phyloP scores from a whole-genome alignment of 2,888 invertebrate species.

The Anagyrus pseudococci region DNA sequence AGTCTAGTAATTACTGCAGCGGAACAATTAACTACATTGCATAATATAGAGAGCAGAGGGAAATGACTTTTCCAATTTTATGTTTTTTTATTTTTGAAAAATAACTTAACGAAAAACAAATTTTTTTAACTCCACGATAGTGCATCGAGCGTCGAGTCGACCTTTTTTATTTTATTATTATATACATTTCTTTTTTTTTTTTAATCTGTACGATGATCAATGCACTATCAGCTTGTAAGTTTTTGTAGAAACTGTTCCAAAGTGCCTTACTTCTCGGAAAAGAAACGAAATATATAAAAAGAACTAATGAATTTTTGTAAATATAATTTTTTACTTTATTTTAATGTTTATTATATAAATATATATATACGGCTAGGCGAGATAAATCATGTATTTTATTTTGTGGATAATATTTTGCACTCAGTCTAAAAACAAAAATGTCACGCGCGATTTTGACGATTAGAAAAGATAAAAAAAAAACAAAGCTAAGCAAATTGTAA shows the following conservation, averaged over 20 bases:
- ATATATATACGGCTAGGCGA: conserved; percentile 29
- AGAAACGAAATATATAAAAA: conserved; percentile 39
- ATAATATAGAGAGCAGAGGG: conserved; percentile 45
- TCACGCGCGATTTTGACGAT: conserved; percentile 32
- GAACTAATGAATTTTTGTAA: conserved; percentile 49
- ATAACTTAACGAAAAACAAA: conserved; percentile 14
- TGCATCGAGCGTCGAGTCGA: conserved; percentile 30
- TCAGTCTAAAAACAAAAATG: conserved; percentile 24
- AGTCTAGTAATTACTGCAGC: conserved; percentile 58
- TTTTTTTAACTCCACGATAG: conserved; percentile 24
- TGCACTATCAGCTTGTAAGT: conserved; percentile 31
- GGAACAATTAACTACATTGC: conserved; percentile 61
- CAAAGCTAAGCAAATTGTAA: conserved; percentile 26
- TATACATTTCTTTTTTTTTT: conserved; percentile 13
- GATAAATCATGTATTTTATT: conserved; percentile 35
- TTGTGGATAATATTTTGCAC: conserved; percentile 34
- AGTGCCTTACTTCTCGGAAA: conserved; percentile 57
- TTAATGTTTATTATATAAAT: conserved; percentile 32
- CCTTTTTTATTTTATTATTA: conserved; percentile 27
- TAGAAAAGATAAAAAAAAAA: conserved; percentile 14
- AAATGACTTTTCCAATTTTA: conserved; percentile 38
- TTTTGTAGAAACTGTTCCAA: conserved; percentile 55
- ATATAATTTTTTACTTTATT: conserved; percentile 53
- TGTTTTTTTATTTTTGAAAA: conserved; percentile 22
- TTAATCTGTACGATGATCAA: conserved; percentile 25